Percentiles rank a stretch among this genome's conserved stretches.
These are phyloP conservation scores for Catamblyrhynchus diadema DNA, from an alignment of 2,797 vertebrate genomes.

Conservation along the genomic window DNA sequence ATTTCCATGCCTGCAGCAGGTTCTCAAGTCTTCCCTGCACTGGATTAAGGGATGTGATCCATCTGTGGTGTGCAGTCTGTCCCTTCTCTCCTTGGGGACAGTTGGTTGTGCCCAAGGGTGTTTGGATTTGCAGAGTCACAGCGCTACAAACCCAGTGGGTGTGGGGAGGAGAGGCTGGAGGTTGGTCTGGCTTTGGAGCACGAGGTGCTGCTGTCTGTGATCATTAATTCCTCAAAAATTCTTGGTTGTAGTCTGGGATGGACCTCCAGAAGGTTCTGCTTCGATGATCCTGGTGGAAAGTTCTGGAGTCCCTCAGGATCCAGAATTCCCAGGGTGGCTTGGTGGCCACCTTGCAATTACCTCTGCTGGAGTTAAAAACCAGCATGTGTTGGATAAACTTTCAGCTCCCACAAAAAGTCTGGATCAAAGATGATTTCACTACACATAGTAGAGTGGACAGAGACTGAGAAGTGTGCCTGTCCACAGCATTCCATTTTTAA, in stretches of 20 bases:
- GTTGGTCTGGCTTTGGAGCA: background rate
- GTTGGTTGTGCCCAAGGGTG: background rate
- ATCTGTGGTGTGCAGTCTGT: background rate
- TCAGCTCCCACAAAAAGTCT: background rate
- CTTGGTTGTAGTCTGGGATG: background rate
- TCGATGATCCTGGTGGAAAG: background rate
- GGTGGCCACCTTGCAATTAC: background rate
- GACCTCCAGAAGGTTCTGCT: background rate
- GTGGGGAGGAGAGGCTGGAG: background rate
- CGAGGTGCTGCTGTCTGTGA: background rate
- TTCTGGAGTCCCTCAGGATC: background rate
- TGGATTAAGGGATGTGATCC: background rate
- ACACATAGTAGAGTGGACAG: background rate
- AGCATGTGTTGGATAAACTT: background rate
- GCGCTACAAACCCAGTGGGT: background rate
- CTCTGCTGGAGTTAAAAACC: background rate
- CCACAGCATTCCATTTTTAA: background rate
- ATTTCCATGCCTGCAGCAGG: accelerated
- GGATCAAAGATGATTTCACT: background rate
- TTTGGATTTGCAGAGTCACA: background rate
- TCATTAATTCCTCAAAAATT: background rate
- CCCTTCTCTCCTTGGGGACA: background rate
- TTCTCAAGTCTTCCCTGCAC: background rate
- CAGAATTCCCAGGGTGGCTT: background rate
- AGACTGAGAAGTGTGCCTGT: background rate